A percentile compares a stretch with the other conserved stretches of the same genome.
phyloP scores from a whole-genome alignment of 2,113 vertebrate genomes.

The Myanophis thanlyinensis region DNA sequence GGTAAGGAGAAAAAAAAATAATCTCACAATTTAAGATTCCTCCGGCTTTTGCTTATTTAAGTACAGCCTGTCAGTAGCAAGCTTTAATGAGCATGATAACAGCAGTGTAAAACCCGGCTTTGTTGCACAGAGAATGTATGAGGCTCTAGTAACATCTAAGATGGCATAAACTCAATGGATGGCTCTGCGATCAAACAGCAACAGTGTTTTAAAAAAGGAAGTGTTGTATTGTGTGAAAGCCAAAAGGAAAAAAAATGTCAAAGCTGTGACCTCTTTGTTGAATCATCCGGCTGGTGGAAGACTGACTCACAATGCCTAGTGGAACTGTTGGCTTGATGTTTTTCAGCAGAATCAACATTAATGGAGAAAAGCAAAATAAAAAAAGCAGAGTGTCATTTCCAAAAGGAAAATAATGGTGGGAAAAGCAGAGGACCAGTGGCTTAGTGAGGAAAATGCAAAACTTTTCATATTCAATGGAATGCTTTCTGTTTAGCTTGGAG shows the following conservation, averaged over 20 bases:
- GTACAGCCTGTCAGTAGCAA: neutral
- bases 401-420: slow-evolving; percentile 37
- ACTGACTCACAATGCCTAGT: neutral
- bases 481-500: slow-evolving; percentile 32
- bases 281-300: neutral
- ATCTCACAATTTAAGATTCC: neutral
- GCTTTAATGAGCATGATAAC: neutral
- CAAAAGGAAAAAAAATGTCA: neutral
- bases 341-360: neutral
- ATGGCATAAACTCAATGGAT: neutral
- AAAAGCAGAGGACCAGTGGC: neutral
- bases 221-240: neutral
- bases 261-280: neutral
- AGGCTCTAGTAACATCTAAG: neutral
- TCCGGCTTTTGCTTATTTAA: neutral
- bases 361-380: slow-evolving; percentile 14
- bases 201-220: neutral
- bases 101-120: neutral
- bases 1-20: neutral
- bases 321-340: neutral
- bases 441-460: slow-evolving; percentile 22
- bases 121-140: fast-evolving
- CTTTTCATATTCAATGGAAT: slow-evolving; percentile 25
- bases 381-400: slow-evolving; percentile 27
- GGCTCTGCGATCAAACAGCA: neutral